Evolutionary conservation across 2,888 invertebrate genomes (phyloP), one percentile per base, ranked within the genome.

Genomic region (Aphrophora alni): DNA sequence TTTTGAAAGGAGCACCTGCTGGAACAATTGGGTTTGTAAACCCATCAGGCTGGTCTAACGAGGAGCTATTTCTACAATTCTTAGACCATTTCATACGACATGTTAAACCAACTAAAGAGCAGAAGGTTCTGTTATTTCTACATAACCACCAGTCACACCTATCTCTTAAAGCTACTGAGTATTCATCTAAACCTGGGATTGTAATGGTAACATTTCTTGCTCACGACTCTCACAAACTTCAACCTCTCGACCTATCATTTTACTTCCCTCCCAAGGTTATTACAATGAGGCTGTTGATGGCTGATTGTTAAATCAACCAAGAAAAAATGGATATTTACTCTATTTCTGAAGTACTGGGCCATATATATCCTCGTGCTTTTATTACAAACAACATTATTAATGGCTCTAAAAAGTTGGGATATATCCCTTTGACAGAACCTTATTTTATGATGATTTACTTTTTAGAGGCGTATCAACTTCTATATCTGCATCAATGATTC

Each of bases 181-280:
- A 83, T 75, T 85, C 86, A 75, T 86, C 87, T 85, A 86, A 86
- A 69, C 86, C 87, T 84, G 87, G 88, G 14, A 86, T 89, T 25
- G 87, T 87, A 17, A 84, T 88, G 82, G 80, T 88, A 26, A 88
- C 87, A 14, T 85, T 89, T 77, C 88, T 87, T 26, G 87, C 87
- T 24, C 88, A 89, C 84, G 87, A 86, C 77, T 86, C 86, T 59
- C 87, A 87, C 81, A 88, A 87, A 82, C 79, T 88, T 38, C 88
- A 89, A 81, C 88, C 88, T 12, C 84, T 87, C 72, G 86, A 86
- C 82, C 73, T 85, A 75, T 80, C 84, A 27, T 81, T 86, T 21
- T 87, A 83, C 82, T 85, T 84, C 10, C 86, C 86, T 1, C 44
- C 44, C 44, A 82, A 38, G 38, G 68, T 0, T 81, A 69, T 44